These are phyloP conservation scores for Coranthus polyacanthus DNA, from an alignment of 2,797 vertebrate genomes.

Conservation along the genomic window DNA sequence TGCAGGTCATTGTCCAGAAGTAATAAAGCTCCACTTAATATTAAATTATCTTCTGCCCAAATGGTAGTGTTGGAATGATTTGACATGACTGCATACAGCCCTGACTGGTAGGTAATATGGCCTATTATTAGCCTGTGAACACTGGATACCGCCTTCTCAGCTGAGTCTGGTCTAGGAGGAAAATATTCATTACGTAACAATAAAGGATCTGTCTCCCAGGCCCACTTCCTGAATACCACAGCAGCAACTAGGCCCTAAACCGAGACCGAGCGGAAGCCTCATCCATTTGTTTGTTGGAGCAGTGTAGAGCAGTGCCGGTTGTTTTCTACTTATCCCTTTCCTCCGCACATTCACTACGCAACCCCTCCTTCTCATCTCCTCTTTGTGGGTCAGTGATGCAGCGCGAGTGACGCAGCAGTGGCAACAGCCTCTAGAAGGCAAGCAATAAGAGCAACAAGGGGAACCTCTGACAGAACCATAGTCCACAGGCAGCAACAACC, in stretches of 20 bases:
- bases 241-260: conserved; percentile 64
- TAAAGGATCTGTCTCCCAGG: conserved; percentile 79
- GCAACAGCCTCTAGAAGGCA: conserved; percentile 74
- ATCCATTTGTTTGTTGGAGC: conserved; percentile 67
- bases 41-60: conserved; percentile 15
- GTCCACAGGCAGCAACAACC: conserved; percentile 47
- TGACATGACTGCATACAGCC: conserved; percentile 42
- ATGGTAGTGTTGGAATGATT: conserved; percentile 37
- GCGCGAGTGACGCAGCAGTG: conserved; percentile 81
- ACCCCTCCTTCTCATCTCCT: conserved; percentile 76
- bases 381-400: conserved; percentile 81
- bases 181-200: conserved; percentile 84
- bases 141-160: conserved; percentile 75
- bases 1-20: conserved; percentile 2
- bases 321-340: conserved; percentile 74
- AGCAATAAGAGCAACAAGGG: conserved; percentile 61
- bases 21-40: background rate
- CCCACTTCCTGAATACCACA: conserved; percentile 81
- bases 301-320: conserved; percentile 47
- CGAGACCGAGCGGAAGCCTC: conserved; percentile 63
- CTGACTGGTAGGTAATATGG: conserved; percentile 62
- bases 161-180: conserved; percentile 70
- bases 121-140: conserved; percentile 81
- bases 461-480: conserved; percentile 64
- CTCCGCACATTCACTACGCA: conserved; percentile 64